A percentile compares a stretch with the other conserved stretches of the same genome.
These are phyloP conservation scores for Gallinago paraguaiae DNA, from an alignment of 2,113 vertebrate species.

Conservation along the genomic window DNA sequence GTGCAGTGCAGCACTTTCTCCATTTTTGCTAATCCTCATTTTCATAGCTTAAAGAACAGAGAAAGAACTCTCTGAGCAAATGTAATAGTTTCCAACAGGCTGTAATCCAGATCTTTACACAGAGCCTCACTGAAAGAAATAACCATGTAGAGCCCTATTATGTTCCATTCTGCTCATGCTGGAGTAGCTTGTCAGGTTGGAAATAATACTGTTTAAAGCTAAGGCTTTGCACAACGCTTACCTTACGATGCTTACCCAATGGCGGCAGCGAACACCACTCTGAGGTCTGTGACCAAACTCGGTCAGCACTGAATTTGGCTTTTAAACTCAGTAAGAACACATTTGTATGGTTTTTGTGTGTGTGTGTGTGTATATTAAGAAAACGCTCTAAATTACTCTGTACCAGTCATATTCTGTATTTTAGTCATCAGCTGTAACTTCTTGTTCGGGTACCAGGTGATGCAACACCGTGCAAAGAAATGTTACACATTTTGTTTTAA, in stretches of 20 bases:
- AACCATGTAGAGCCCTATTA: background rate
- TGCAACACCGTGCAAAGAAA: background rate
- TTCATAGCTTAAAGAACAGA: background rate
- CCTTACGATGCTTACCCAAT: fast-evolving
- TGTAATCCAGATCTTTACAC: background rate
- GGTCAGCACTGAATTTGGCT: background rate
- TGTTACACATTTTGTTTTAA: background rate
- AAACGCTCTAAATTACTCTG: background rate
- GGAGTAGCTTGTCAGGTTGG: background rate
- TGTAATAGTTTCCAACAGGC: background rate
- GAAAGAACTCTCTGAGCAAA: background rate
- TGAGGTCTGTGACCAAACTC: background rate
- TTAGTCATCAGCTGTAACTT: background rate
- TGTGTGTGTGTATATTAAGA: background rate
- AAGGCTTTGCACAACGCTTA: background rate
- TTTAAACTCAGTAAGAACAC: background rate
- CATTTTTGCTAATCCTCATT: background rate
- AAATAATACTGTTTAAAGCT: background rate
- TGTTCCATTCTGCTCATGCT: background rate
- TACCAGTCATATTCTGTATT: background rate
- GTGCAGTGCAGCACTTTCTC: background rate
- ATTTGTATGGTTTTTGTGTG: background rate
- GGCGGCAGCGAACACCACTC: background rate
- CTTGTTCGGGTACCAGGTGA: background rate
- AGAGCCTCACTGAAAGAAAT: background rate